phyloP scores from a whole-genome alignment of 2,113 vertebrate genomes.

The Acrocephalus kingi region DNA sequence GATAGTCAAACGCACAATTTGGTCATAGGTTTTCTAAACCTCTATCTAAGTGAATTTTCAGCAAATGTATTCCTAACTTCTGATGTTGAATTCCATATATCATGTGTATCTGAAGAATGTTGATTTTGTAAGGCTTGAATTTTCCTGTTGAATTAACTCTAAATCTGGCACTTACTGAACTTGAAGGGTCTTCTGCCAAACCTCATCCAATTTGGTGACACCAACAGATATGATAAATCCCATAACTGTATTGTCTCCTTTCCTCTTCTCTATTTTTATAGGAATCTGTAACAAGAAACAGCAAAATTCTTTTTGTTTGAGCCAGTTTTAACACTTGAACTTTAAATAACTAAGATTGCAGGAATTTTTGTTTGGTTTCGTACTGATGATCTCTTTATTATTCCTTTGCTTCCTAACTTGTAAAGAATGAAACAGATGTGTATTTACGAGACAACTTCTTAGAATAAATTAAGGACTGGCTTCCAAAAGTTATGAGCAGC shows the following conservation, averaged over 20 bases:
- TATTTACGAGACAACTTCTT: conserved; percentile 47
- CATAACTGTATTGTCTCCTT: neutral
- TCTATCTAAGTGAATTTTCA: neutral
- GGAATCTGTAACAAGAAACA: neutral
- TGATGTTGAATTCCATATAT: neutral
- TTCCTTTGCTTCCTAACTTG: conserved; percentile 35
- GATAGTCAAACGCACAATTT: neutral
- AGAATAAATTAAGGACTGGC: conserved; percentile 29
- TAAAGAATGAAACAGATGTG: conserved; percentile 52
- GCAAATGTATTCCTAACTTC: neutral
- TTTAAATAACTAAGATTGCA: neutral
- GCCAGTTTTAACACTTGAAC: conserved; percentile 18
- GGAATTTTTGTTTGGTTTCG: conserved; percentile 9
- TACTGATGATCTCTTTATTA: neutral
- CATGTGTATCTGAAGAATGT: neutral
- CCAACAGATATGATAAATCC: neutral
- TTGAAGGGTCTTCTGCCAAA: neutral
- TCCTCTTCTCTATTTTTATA: neutral
- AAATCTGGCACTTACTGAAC: conserved; percentile 23
- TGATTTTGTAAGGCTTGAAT: neutral
- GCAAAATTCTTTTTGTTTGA: neutral
- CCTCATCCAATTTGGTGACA: neutral
- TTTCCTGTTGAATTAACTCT: neutral
- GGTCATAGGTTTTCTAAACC: neutral
- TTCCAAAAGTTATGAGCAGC: conserved; percentile 53